These are phyloP conservation scores for Drosophila histrio DNA, from an alignment of 2,888 invertebrate species.

Conservation along the genomic window DNA sequence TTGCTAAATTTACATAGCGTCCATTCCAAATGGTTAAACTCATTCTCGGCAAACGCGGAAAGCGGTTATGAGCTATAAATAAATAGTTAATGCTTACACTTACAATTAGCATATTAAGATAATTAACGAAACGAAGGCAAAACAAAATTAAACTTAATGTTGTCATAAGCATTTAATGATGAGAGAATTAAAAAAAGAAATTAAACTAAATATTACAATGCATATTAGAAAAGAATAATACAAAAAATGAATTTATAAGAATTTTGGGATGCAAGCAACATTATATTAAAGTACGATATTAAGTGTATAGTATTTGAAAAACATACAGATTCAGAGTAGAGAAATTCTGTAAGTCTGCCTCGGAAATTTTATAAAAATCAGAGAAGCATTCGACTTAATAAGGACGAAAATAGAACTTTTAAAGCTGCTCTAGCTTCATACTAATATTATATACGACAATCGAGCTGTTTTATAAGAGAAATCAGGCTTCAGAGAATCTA, in stretches of 20 bases:
- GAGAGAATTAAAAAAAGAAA: not conserved
- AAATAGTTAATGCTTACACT: conserved; percentile 15
- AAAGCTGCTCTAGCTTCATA: too few relatives aligned
- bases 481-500: too few relatives aligned
- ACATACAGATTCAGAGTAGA: too few relatives aligned
- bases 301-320: not conserved
- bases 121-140: not conserved
- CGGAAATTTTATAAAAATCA: too few relatives aligned
- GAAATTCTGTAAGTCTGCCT: too few relatives aligned
- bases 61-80: conserved; percentile 15
- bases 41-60: conserved; percentile 4
- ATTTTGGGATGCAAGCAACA: not conserved
- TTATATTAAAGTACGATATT: not conserved
- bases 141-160: conserved; percentile 2
- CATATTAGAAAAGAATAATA: not conserved
- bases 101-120: conserved; percentile 15
- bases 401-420: too few relatives aligned
- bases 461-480: too few relatives aligned
- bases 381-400: too few relatives aligned
- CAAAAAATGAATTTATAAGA: not conserved
- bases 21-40: conserved; percentile 25
- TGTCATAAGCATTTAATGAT: not conserved
- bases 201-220: not conserved
- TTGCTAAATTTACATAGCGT: conserved; percentile 39
- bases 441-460: too few relatives aligned